These are phyloP conservation scores for Yponomeuta evonymella DNA, from an alignment of 2,888 invertebrate genomes.

Conservation along the genomic window DNA sequence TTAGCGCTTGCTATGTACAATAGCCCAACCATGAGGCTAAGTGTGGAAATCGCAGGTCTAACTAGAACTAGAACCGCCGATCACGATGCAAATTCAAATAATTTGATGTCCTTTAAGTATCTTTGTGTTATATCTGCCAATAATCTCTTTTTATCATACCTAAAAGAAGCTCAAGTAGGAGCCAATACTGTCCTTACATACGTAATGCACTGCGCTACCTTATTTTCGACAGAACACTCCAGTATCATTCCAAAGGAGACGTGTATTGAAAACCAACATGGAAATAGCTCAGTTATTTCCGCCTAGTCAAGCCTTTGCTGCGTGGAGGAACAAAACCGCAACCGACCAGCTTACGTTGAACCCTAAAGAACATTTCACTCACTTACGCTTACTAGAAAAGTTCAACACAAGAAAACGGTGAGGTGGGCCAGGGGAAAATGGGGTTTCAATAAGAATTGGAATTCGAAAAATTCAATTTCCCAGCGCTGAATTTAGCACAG, in stretches of 20 bases:
- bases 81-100: too few relatives aligned
- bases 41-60: too few relatives aligned
- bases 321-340: constrained; percentile 9
- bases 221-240: constrained; percentile 34
- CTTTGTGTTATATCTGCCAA: too few relatives aligned
- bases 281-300: constrained; percentile 13
- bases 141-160: too few relatives aligned
- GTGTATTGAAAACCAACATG: constrained; percentile 12
- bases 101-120: too few relatives aligned
- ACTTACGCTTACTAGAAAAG: neutral
- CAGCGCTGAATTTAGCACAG: constrained; percentile 64
- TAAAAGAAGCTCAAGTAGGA: too few relatives aligned
- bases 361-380: neutral
- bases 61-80: too few relatives aligned
- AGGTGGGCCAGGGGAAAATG: constrained; percentile 2
- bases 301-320: constrained; percentile 12
- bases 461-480: constrained; percentile 72
- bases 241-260: constrained; percentile 7
- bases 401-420: neutral
- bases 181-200: neutral
- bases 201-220: neutral
- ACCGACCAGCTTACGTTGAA: neutral
- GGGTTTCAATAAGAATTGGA: constrained; percentile 40
- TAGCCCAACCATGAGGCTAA: too few relatives aligned
- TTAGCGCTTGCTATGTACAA: too few relatives aligned